Base-by-base conservation (phyloP, 2,797 vertebrate genomes). In the Pampus argenteus region DNA sequence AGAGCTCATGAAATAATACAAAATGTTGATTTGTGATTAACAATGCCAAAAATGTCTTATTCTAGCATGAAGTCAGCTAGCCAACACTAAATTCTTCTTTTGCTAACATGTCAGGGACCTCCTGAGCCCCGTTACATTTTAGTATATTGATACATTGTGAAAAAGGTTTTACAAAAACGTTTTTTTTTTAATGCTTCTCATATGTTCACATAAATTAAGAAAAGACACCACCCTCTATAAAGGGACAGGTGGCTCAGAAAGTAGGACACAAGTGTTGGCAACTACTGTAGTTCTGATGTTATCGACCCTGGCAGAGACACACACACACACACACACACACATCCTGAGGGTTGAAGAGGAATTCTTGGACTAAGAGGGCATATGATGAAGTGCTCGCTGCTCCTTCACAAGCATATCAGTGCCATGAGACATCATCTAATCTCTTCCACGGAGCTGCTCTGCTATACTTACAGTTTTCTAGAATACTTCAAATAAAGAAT, bases 251-350 rank as follows among this genome's bases (percentile, higher is more conserved):
- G 87, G 83, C 71, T 79, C 57, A 62, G 79, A 80, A 92, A 91
- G 82, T 92, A 90, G 90, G 87, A 86, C 91, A 89, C 79, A 72
- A 89, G 86, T 55, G 76, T 74, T 90, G 89, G 84, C 74, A 44
- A 70, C 79, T 64, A 76, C 75, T 75, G 85, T 78, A 84, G 80
- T 67, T 84, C 40, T 91, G 89, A 93, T 87, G 85, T 85, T 87
- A 92, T 91, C 70, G 51, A 84, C 84, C 81, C 71, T 86, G 91
- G 89, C 90, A 91, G 80, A 69, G 77, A 69, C 74, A 88, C 76
- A 79, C 74, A 80, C 65, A 65, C 72, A 70, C 73, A 67, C 80
- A 88, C 76, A 79, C 74, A 80, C 65, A 65, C 72, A 70, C 73
- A 67, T 79, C 79, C 88, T 6, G 52, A 78, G 81, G 88, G 71